Conservation (phyloP, 2,113 vertebrate genomes). For the Corythornis cristatus region DNA sequence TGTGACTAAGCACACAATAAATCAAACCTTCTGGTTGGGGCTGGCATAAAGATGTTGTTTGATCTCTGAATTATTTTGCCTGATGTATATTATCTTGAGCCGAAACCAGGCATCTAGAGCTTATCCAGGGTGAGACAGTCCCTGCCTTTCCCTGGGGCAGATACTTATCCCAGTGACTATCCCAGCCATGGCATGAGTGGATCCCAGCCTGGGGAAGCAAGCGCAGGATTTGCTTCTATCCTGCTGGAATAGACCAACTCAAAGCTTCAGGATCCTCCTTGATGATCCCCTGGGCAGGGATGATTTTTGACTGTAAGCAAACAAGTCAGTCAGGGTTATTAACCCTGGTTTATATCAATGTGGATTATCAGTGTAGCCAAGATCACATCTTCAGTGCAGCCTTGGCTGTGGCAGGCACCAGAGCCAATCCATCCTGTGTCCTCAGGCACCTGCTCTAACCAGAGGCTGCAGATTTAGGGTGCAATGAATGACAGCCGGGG, state of each 20-base stretch:
- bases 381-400: neutral
- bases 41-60: neutral
- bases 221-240: neutral
- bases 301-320: neutral
- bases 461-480: neutral
- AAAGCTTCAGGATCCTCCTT: neutral
- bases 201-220: neutral
- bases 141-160: neutral
- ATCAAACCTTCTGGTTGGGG: neutral
- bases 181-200: neutral
- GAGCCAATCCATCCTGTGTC: neutral
- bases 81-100: neutral
- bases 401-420: neutral
- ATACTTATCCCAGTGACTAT: neutral
- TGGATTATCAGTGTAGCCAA: neutral
- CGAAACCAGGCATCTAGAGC: neutral
- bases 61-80: neutral
- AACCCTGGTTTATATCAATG: neutral
- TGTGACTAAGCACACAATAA: neutral
- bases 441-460: neutral
- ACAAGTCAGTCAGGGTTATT: neutral
- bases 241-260: neutral
- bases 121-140: accelerated
- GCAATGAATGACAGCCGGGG: neutral
- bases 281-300: neutral